Conservation (phyloP, 1,140 invertebrate genomes). For the Pemphigus obesinymphae region DNA sequence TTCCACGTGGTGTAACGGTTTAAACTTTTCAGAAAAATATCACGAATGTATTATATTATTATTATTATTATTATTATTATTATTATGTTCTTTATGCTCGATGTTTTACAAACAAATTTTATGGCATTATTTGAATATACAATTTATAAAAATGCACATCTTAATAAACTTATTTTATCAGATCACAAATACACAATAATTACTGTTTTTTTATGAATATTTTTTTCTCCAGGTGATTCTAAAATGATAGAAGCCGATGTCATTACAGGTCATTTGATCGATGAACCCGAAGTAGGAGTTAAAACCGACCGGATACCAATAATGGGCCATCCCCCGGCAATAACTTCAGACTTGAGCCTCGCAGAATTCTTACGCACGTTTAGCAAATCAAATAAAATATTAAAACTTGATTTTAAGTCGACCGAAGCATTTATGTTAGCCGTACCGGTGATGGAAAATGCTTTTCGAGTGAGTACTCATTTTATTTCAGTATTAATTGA, state of each 20-base stretch:
- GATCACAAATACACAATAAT: too few relatives aligned
- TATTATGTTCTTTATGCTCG: too few relatives aligned
- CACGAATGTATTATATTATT: too few relatives aligned
- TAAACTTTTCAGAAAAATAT: too few relatives aligned
- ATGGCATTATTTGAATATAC: too few relatives aligned
- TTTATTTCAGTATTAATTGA: not conserved
- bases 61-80: too few relatives aligned
- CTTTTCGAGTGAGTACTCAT: conserved; percentile 45
- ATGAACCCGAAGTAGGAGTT: conserved; percentile 46
- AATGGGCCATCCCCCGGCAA: conserved; percentile 78
- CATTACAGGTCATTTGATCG: not conserved
- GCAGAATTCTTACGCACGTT: conserved; percentile 60
- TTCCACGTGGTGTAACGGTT: too few relatives aligned
- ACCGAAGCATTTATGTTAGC: conserved; percentile 68
- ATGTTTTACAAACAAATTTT: too few relatives aligned
- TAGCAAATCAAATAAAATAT: conserved; percentile 56
- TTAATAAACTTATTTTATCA: too few relatives aligned
- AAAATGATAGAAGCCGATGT: conserved; percentile 36
- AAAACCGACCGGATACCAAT: conserved; percentile 59
- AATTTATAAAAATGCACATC: too few relatives aligned
- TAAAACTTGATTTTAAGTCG: conserved; percentile 85
- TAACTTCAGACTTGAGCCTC: conserved; percentile 69
- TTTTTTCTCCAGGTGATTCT: not conserved
- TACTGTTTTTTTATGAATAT: too few relatives aligned
- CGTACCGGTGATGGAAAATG: conserved; percentile 57